phyloP scores from a whole-genome alignment of 2,113 vertebrate genomes.

The Xenopus tropicalis region UCB_Xtro_10.0 CM004451.2:63838501-63839000 shows the following conservation, averaged over 20 bases:
- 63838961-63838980: constrained; percentile 95
- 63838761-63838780: constrained; percentile 76
- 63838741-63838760: constrained; percentile 74
- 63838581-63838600: constrained; percentile 81
- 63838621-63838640: constrained; percentile 74
- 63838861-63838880: constrained; percentile 78
- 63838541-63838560: background rate
- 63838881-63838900: constrained; percentile 71
- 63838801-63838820: constrained; percentile 87
- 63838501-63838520: background rate
- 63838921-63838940: constrained; percentile 92
- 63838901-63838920: constrained; percentile 91
- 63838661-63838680: constrained; percentile 83
- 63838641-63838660: constrained; percentile 76
- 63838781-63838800: constrained; percentile 70
- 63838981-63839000: constrained; percentile 92
- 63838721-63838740: constrained; percentile 69
- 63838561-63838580: constrained; percentile 57
- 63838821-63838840: constrained; percentile 87
- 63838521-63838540: background rate
- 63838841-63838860: constrained; percentile 85
- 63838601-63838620: constrained; percentile 90
- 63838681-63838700: constrained; percentile 85
- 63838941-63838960: constrained; percentile 80
- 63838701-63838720: constrained; percentile 86